Conservation (phyloP, 1,140 invertebrate genomes). For the Microplitis mediator region DNA sequence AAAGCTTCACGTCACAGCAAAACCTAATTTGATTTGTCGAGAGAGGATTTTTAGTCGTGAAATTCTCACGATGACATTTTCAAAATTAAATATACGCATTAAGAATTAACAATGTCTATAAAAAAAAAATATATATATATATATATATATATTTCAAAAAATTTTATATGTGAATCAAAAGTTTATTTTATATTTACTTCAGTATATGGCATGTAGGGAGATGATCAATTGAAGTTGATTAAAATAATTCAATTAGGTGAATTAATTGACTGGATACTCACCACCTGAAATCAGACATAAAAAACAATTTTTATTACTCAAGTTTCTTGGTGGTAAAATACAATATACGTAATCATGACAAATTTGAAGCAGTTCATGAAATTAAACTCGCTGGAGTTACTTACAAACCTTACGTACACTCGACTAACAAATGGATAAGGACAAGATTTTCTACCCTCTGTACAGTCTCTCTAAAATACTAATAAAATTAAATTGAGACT, state of each 20-base stretch:
- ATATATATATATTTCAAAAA: neutral
- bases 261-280: constrained; percentile 28
- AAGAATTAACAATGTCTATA: neutral
- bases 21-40: constrained; percentile 14
- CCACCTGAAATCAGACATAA: constrained; percentile 37
- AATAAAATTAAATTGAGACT: neutral
- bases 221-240: no score
- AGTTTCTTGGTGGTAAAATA: neutral
- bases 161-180: no score
- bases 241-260: neutral
- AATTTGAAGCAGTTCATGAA: neutral
- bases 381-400: neutral
- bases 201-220: no score
- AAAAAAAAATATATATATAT: neutral
- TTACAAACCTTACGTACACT: neutral
- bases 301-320: constrained; percentile 1
- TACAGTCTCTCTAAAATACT: no score
- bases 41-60: neutral
- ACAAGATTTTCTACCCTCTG: neutral
- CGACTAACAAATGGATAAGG: neutral
- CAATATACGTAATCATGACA: neutral
- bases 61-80: neutral
- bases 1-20: neutral
- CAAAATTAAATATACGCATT: neutral
- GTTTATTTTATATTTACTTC: no score